A percentile compares a stretch with the other conserved stretches of the same genome.
phyloP scores from a whole-genome alignment of 1,140 invertebrate species.

The Hylyphantes graminicola region DNA sequence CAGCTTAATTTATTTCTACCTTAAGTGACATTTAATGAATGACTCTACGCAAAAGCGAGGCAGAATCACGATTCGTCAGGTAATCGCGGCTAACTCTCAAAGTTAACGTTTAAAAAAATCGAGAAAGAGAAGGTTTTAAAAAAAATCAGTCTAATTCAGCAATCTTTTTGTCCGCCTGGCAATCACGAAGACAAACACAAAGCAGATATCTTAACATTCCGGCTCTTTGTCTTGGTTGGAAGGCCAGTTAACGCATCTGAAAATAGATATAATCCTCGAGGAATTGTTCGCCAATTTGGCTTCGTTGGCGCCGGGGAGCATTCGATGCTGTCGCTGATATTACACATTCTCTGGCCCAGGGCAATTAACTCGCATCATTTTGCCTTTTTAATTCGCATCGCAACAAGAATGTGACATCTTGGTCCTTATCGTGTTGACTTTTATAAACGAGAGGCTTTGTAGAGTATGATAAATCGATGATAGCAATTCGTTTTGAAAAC shows the following conservation, averaged over 20 bases:
- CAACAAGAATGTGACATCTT: slow-evolving; percentile 8
- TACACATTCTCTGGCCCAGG: slow-evolving; percentile 7
- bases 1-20: slow-evolving; percentile 19
- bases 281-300: slow-evolving; percentile 38
- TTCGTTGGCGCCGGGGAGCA: slow-evolving; percentile 37
- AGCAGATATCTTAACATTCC: slow-evolving; percentile 18
- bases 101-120: background rate
- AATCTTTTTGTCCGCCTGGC: slow-evolving; percentile 44
- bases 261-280: slow-evolving; percentile 29
- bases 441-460: slow-evolving; percentile 8
- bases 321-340: slow-evolving; percentile 48
- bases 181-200: slow-evolving; percentile 41
- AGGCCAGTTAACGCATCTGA: slow-evolving; percentile 49
- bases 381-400: slow-evolving; percentile 8
- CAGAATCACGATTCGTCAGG: slow-evolving; percentile 18
- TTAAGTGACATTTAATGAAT: slow-evolving; percentile 2
- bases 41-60: background rate
- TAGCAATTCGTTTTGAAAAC: too few relatives aligned
- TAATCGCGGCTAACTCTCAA: slow-evolving; percentile 8
- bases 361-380: slow-evolving; percentile 21
- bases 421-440: background rate
- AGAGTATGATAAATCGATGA: slow-evolving; percentile 20
- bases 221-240: slow-evolving; percentile 40
- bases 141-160: slow-evolving; percentile 2
- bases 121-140: background rate